Evolutionary conservation across 2,797 vertebrate species (phyloP), one percentile per base, ranked within the genome.

Genomic region (Sebastes kiyomatsui): DNA sequence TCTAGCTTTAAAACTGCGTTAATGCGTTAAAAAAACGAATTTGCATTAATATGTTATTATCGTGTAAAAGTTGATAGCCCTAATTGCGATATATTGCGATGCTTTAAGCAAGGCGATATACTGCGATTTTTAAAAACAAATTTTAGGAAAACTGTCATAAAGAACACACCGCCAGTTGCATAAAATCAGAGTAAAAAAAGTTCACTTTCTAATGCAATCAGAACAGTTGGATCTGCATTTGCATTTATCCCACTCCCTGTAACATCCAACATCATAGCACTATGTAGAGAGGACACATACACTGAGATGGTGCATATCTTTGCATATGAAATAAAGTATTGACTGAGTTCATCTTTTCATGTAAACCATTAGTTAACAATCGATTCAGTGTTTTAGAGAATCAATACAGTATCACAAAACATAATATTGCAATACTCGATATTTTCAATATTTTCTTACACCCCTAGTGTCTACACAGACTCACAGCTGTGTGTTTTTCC

Each of bases 401-500:
- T n/a, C 46, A 49, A 20, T 49, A 49, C 46, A 49, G 46, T 49
- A 49, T 49, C 46, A n/a, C 46, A 52, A 52, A 52, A 52, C 18
- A 52, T 20, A 52, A 52, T 52, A 52, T n/a, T 4, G 18, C 18
- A 20, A 52, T 52, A 52, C 46, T 52, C 3, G 8, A 52, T 52
- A 52, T 52, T 52, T 52, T n/a, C 46, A 52, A 52, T 52, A 52
- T 52, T 52, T 52, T 52, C 46, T 52, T 20, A 52, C 18, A 52
- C 46, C 46, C 18, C 46, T 52, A 52, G 18, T 49, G 42, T 68
- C n/a, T 52, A 18, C 5, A 0, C 65, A 72, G n/a, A 69, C 28
- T 77, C 55, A 84, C 67, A 23, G 27, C 23, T 79, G 58, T 87
- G 52, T 52, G 1, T 62, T 75, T 74, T 35, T 71, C 67, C 22